Evolutionary conservation across 2,888 invertebrate species (phyloP).

Genomic region (Cerceris ruficornis): DNA sequence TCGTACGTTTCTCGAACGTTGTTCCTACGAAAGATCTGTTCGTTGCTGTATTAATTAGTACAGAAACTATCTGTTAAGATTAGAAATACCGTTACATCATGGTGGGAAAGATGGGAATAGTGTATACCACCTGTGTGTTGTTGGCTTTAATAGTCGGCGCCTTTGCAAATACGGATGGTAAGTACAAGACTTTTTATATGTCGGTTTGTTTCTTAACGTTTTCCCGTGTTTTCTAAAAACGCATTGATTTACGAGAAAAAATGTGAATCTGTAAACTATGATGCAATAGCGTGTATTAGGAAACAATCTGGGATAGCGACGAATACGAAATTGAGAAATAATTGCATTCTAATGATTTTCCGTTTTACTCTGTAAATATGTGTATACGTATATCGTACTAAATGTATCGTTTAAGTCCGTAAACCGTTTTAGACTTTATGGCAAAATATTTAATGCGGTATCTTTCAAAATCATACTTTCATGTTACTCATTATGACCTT

Average conservation of each 20-base stretch:
- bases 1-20: constrained; percentile 24
- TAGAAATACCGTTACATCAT: background rate
- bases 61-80: background rate
- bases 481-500: constrained; percentile 13
- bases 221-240: background rate
- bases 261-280: too few relatives aligned
- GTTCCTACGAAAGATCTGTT: constrained; percentile 10
- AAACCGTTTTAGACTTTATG: too few relatives aligned
- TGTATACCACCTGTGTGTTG: constrained; percentile 31
- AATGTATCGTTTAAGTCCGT: too few relatives aligned
- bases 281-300: too few relatives aligned
- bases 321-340: background rate
- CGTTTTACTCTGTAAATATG: too few relatives aligned
- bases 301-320: background rate
- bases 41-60: background rate
- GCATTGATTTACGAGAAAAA: too few relatives aligned
- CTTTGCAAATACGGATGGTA: constrained; percentile 31
- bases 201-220: constrained; percentile 3
- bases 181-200: constrained; percentile 32
- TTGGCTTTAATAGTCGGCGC: constrained; percentile 37
- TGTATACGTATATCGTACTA: too few relatives aligned
- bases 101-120: constrained; percentile 47
- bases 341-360: background rate
- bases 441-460: too few relatives aligned
- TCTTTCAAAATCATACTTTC: background rate